Percentiles rank a stretch among this genome's conserved stretches.
phyloP scores from a whole-genome alignment of 2,888 invertebrate genomes.

The Poecilus cupreus region DNA sequence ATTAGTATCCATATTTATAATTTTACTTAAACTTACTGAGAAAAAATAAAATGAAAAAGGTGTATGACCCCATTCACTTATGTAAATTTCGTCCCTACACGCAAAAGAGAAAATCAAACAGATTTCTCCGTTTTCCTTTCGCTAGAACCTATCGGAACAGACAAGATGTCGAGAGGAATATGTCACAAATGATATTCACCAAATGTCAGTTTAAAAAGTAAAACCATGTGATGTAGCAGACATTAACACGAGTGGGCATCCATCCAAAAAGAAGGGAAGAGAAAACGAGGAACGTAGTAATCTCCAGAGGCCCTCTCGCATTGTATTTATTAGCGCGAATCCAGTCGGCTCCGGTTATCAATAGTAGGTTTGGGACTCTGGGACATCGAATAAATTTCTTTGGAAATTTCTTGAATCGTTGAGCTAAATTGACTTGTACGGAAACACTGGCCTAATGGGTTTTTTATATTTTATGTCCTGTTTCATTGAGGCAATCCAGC shows the following conservation, averaged over 20 bases:
- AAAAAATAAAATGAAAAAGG: no score
- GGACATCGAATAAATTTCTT: slow-evolving; percentile 42
- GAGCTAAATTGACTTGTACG: slow-evolving; percentile 28
- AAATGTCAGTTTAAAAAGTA: background rate
- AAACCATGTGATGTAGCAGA: background rate
- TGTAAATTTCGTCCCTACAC: no score
- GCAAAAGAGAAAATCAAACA: no score
- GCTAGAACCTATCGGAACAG: no score
- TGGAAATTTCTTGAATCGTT: slow-evolving; percentile 43
- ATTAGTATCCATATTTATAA: no score
- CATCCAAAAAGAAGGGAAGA: no score
- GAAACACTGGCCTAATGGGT: slow-evolving; percentile 33
- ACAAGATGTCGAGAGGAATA: background rate
- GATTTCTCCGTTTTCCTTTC: no score
- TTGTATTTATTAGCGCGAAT: slow-evolving; percentile 47
- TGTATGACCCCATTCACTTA: no score
- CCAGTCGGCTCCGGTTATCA: slow-evolving; percentile 27
- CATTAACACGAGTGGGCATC: background rate
- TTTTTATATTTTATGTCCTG: slow-evolving; percentile 45
- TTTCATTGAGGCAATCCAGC: background rate
- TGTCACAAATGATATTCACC: background rate
- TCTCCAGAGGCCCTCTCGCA: slow-evolving; percentile 24
- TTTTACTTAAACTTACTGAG: no score
- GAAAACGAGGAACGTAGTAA: background rate
- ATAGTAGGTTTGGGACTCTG: slow-evolving; percentile 42